Evolutionary conservation across 2,888 invertebrate genomes (phyloP), one percentile per base, ranked within the genome.

Genomic region (Ichneumon xanthorius): DNA sequence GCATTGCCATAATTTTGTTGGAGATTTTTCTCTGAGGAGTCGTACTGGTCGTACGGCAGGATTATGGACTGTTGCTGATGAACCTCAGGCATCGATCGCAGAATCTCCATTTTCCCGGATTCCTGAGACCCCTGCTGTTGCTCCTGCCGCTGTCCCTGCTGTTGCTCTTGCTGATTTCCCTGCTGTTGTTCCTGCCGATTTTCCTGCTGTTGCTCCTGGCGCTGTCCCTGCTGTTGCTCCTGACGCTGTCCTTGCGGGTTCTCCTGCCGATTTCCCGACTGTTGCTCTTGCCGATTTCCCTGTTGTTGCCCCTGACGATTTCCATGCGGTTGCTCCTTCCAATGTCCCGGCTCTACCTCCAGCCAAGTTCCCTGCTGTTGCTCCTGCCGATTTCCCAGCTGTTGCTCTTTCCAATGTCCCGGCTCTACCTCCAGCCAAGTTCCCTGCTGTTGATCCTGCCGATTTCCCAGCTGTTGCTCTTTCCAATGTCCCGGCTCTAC

Each of bases 261-360:
- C 92, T 0, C 94, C 93, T 0, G 95, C 94, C 0, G 94, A 93
- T 0, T 94, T 94, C 5, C 94, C 93, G 0, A 94, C 94, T 1
- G 95, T 94, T 90, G 40, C 40, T 94, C 93, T 9, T 40, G 40
- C 0, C 40, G 40, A 40, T 40, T 7, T 37, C 7, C 37, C 9
- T 67, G 45, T 4, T 4, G 45, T 45, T 14, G 14, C 45, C 70
- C 48, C 70, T 48, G 37, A n/a, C 22, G 16, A 0, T 6, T 1
- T 16, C 9, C 55, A 26, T 11, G 22, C 14, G 22, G 67, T 19
- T 65, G 67, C 19, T 19, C 9, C 30, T 72, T 94, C 94, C 14
- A 45, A 7, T 65, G 67, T 11, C 45, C n/a, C 11, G 33, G 53
- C 16, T 53, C 53, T 5, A 33, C 94, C 75, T 94, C 94, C 1